These are phyloP conservation scores for Zhuqinia jingwanae DNA, from an alignment of 2,888 invertebrate genomes.

Conservation along the genomic window DNA sequence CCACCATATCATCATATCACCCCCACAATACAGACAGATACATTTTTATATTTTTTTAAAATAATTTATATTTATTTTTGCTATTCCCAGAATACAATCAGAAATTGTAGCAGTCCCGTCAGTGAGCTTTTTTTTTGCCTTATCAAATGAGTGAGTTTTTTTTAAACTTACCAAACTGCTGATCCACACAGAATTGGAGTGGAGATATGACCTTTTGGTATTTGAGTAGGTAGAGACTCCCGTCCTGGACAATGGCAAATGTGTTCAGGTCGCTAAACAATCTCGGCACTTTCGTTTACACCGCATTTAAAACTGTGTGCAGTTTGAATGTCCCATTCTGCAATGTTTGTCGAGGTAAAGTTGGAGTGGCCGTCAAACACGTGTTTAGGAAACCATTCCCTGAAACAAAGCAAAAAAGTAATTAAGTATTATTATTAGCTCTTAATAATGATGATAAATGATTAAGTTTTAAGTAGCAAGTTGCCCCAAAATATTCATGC, in stretches of 20 bases:
- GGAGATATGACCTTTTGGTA: conserved; percentile 70
- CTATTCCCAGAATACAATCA: too few relatives aligned
- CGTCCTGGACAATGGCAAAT: conserved; percentile 75
- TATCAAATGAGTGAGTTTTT: too few relatives aligned
- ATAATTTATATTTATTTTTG: too few relatives aligned
- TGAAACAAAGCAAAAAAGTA: too few relatives aligned
- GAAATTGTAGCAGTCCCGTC: too few relatives aligned
- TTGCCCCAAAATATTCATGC: neutral
- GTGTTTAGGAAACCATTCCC: conserved; percentile 77
- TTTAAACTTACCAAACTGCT: conserved; percentile 75
- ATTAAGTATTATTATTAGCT: too few relatives aligned
- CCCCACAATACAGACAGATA: too few relatives aligned
- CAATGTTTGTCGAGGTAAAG: conserved; percentile 70
- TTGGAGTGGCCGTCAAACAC: conserved; percentile 70
- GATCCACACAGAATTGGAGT: conserved; percentile 78
- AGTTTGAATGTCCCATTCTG: conserved; percentile 74
- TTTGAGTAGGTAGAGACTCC: conserved; percentile 74
- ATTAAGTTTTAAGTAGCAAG: too few relatives aligned
- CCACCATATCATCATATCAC: too few relatives aligned
- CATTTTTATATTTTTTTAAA: too few relatives aligned
- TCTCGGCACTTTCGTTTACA: conserved; percentile 70
- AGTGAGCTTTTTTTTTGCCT: too few relatives aligned
- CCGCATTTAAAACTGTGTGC: conserved; percentile 72
- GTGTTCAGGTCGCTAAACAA: conserved; percentile 74
- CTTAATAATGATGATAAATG: too few relatives aligned